These are phyloP conservation scores for Drosophila dunni DNA, from an alignment of 1,140 invertebrate species.

Conservation along the genomic window DNA sequence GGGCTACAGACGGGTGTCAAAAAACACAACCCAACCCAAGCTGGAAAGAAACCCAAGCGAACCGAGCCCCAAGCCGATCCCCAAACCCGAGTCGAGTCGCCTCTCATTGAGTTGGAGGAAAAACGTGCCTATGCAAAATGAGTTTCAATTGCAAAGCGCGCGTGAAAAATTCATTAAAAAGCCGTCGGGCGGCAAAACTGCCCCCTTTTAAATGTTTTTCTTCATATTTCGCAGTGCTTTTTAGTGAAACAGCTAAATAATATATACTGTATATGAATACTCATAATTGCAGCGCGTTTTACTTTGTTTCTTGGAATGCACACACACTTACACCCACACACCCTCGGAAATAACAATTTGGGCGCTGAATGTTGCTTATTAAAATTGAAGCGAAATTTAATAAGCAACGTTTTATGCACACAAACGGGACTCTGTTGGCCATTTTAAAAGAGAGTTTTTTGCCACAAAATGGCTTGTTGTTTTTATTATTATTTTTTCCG, in stretches of 20 bases:
- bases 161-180: slow-evolving; percentile 82
- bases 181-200: slow-evolving; percentile 45
- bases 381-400: slow-evolving; percentile 79
- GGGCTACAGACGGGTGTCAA: slow-evolving; percentile 8
- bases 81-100: background rate
- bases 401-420: slow-evolving; percentile 76
- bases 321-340: slow-evolving; percentile 9
- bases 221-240: slow-evolving; percentile 36
- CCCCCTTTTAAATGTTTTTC: slow-evolving; percentile 20
- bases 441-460: slow-evolving; percentile 40
- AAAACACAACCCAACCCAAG: slow-evolving; percentile 6
- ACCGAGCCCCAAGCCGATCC: background rate
- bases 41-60: background rate
- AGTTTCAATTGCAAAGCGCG: slow-evolving; percentile 79
- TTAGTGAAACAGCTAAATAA: background rate
- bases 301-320: slow-evolving; percentile 71
- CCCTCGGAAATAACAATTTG: slow-evolving; percentile 32
- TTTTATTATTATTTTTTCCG: slow-evolving; percentile 34
- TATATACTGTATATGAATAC: slow-evolving; percentile 7
- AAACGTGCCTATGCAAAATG: slow-evolving; percentile 81
- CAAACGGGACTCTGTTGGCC: slow-evolving; percentile 55
- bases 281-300: slow-evolving; percentile 71
- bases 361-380: slow-evolving; percentile 66
- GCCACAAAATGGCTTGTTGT: slow-evolving; percentile 61
- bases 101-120: slow-evolving; percentile 21